phyloP scores from a whole-genome alignment of 2,888 invertebrate genomes.

The Myopa testacea region DNA sequence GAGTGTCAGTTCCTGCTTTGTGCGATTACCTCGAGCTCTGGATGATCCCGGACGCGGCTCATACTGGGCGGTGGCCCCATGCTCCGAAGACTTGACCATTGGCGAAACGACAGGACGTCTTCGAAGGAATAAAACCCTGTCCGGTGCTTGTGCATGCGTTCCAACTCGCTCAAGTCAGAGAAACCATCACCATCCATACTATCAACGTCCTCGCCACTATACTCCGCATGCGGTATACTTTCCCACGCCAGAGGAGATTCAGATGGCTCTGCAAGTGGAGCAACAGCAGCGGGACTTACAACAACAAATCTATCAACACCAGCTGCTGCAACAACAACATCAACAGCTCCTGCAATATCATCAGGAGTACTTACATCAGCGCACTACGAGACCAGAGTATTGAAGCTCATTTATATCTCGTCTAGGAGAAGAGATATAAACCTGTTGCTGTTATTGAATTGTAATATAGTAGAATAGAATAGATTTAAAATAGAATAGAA shows the following conservation, averaged over 20 bases:
- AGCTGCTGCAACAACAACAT: constrained; percentile 42
- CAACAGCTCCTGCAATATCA: constrained; percentile 42
- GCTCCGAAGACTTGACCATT: constrained; percentile 95
- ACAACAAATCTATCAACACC: constrained; percentile 40
- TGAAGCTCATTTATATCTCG: neutral
- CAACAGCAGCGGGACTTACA: constrained; percentile 44
- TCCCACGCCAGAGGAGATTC: constrained; percentile 53
- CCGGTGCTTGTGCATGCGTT: constrained; percentile 34
- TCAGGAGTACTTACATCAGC: constrained; percentile 41
- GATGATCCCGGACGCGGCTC: constrained; percentile 99
- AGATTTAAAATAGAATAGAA: neutral
- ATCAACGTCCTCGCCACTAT: constrained; percentile 47
- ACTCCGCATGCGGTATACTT: constrained; percentile 57
- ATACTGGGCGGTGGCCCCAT: constrained; percentile 98
- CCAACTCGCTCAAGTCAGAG: neutral
- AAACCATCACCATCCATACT: constrained; percentile 49
- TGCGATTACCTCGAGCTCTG: constrained; percentile 93
- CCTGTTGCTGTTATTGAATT: neutral
- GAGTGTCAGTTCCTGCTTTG: constrained; percentile 92
- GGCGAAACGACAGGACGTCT: constrained; percentile 97
- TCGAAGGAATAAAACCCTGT: constrained; percentile 70
- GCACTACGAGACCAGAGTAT: neutral
- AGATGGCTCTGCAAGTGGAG: constrained; percentile 33
- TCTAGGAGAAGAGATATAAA: too few species aligned
- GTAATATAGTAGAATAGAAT: neutral